Evolutionary conservation across 2,113 vertebrate species (phyloP).

Genomic region (Campylorhamphus procurvoides): DNA sequence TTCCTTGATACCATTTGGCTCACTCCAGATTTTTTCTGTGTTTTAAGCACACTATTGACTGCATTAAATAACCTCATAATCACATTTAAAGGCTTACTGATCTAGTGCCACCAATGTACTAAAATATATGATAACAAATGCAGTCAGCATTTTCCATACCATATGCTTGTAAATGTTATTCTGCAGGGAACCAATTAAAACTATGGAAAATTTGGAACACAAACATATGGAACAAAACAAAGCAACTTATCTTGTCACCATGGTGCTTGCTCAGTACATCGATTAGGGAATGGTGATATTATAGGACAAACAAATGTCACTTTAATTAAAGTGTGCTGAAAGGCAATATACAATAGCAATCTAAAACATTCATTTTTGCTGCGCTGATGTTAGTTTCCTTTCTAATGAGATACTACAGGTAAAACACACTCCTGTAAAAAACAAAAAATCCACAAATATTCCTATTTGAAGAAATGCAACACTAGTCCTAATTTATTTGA

Average conservation of each 20-base stretch:
- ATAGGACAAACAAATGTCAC: conserved; percentile 71
- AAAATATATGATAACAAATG: conserved; percentile 78
- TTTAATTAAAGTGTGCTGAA: conserved; percentile 73
- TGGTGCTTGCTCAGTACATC: conserved; percentile 80
- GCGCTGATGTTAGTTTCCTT: conserved; percentile 10
- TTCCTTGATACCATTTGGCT: conserved; percentile 27
- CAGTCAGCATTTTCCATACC: conserved; percentile 86
- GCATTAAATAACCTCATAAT: conserved; percentile 71
- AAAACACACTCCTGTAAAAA: neutral
- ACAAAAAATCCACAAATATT: neutral
- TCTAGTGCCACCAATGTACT: conserved; percentile 65
- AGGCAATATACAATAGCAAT: conserved; percentile 8
- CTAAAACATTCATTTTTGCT: conserved; percentile 1
- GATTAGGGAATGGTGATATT: conserved; percentile 73
- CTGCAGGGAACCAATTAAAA: conserved; percentile 91
- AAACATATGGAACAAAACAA: conserved; percentile 84
- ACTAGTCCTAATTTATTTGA: neutral
- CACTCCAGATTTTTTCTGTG: conserved; percentile 10
- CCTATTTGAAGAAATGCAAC: neutral
- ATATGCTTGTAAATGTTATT: conserved; percentile 83
- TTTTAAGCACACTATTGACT: conserved; percentile 46
- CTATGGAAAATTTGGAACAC: conserved; percentile 85
- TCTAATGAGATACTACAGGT: neutral
- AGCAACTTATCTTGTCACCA: conserved; percentile 83
- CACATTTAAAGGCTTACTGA: conserved; percentile 68